Evolutionary conservation across 2,888 invertebrate species (phyloP).

Genomic region (Hemistola chrysoprasaria): DNA sequence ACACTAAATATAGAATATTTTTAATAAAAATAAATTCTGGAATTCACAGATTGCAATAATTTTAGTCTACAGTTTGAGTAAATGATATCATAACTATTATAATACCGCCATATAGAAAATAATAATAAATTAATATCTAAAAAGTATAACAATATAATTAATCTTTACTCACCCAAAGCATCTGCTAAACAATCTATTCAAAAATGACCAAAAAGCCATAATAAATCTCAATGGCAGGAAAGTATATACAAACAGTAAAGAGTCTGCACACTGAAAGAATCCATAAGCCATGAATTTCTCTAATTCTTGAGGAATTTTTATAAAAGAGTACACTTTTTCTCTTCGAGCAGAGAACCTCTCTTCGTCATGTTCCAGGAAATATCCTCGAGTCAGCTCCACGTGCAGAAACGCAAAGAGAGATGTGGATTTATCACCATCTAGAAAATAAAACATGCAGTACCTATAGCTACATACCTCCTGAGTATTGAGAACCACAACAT

Average conservation of each 20-base stretch:
- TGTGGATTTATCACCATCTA: slow-evolving; percentile 66
- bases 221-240: slow-evolving; percentile 96
- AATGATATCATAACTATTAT: too few relatives aligned
- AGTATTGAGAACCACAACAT: too few relatives aligned
- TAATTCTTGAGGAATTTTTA: slow-evolving; percentile 95
- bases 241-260: slow-evolving; percentile 98
- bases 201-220: slow-evolving; percentile 91
- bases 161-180: slow-evolving; percentile 85
- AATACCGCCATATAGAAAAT: too few relatives aligned
- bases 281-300: slow-evolving; percentile 97
- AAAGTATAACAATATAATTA: not conserved
- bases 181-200: slow-evolving; percentile 87
- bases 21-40: too few relatives aligned
- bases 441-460: slow-evolving; percentile 27
- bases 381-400: slow-evolving; percentile 95
- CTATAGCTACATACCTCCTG: too few relatives aligned
- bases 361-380: slow-evolving; percentile 96
- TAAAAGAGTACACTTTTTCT: slow-evolving; percentile 98
- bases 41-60: too few relatives aligned
- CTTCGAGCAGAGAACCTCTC: slow-evolving; percentile 96
- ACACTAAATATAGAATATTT: too few relatives aligned
- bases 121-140: not conserved
- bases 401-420: slow-evolving; percentile 87
- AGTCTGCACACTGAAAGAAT: slow-evolving; percentile 97
- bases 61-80: too few relatives aligned